These are phyloP conservation scores for Notodonta ziczac DNA, from an alignment of 2,888 invertebrate genomes.

Conservation along the genomic window DNA sequence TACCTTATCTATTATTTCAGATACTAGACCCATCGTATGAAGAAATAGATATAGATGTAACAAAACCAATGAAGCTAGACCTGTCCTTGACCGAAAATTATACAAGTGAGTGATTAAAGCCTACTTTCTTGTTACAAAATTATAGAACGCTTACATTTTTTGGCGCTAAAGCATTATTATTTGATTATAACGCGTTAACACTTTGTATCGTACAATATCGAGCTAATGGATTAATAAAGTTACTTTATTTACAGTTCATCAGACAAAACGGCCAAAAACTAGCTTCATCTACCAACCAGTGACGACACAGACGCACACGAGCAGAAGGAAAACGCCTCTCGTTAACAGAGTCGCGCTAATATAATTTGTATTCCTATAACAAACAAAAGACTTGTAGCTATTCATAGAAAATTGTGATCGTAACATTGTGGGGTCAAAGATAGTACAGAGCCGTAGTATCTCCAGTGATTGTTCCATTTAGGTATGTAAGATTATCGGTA, in stretches of 20 bases:
- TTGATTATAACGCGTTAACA: too few relatives aligned
- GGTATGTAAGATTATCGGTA: slow-evolving; percentile 38
- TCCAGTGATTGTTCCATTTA: slow-evolving; percentile 59
- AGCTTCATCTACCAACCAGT: slow-evolving; percentile 75
- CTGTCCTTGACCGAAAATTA: slow-evolving; percentile 83
- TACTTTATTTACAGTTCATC: slow-evolving; percentile 63
- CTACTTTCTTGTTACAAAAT: background rate
- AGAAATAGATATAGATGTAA: slow-evolving; percentile 89
- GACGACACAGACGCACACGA: slow-evolving; percentile 77
- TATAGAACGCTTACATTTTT: too few relatives aligned
- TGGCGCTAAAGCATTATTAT: too few relatives aligned
- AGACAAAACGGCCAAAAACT: slow-evolving; percentile 77
- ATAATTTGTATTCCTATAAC: slow-evolving; percentile 47
- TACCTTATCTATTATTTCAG: slow-evolving; percentile 56
- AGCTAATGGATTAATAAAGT: background rate
- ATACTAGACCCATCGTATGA: slow-evolving; percentile 90
- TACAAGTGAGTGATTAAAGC: slow-evolving; percentile 61
- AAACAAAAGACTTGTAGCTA: slow-evolving; percentile 35
- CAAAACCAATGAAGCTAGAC: slow-evolving; percentile 84
- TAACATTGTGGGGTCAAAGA: slow-evolving; percentile 51
- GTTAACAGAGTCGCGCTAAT: slow-evolving; percentile 82
- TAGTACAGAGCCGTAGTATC: slow-evolving; percentile 44
- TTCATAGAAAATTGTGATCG: slow-evolving; percentile 58
- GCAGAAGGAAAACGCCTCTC: slow-evolving; percentile 86
- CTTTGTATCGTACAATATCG: too few relatives aligned